Evolutionary conservation across 2,888 invertebrate genomes (phyloP).

Genomic region (Margaritifera margaritifera): DNA sequence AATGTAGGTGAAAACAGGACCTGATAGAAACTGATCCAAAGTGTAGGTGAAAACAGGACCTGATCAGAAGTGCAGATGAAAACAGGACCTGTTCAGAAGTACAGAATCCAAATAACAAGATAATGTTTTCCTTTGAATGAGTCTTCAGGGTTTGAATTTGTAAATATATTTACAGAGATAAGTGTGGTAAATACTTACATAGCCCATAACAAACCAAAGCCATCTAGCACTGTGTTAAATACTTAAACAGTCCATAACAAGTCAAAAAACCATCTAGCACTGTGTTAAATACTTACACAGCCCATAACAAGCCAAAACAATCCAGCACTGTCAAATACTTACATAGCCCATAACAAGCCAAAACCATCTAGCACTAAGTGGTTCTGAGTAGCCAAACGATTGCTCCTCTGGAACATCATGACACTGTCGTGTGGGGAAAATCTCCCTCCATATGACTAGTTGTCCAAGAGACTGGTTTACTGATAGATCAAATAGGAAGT

Average conservation of each 20-base stretch:
- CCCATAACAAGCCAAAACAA: constrained; percentile 70
- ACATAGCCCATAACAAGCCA: constrained; percentile 70
- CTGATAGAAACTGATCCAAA: too few relatives aligned
- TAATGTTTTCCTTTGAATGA: not conserved
- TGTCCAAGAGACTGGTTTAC: constrained; percentile 56
- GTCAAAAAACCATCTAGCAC: too few relatives aligned
- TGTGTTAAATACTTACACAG: constrained; percentile 56
- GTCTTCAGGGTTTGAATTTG: too few relatives aligned
- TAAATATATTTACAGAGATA: too few relatives aligned
- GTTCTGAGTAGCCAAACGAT: constrained; percentile 67
- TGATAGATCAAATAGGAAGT: constrained; percentile 80
- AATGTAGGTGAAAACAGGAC: too few relatives aligned
- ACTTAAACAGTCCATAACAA: too few relatives aligned
- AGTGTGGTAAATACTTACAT: constrained; percentile 56
- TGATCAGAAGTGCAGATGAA: too few relatives aligned
- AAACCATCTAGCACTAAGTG: constrained; percentile 67
- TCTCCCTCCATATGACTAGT: constrained; percentile 69
- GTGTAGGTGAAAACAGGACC: too few relatives aligned
- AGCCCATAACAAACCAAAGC: constrained; percentile 68
- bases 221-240: constrained; percentile 37
- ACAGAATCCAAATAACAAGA: too few relatives aligned
- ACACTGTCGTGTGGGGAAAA: constrained; percentile 66
- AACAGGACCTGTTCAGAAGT: too few relatives aligned
- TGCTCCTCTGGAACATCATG: constrained; percentile 59
- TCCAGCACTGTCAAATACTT: constrained; percentile 56